Percentiles rank a stretch among this genome's conserved stretches.
phyloP scores from a whole-genome alignment of 2,797 vertebrate species.

The Oreonectes daqikongensis region DNA sequence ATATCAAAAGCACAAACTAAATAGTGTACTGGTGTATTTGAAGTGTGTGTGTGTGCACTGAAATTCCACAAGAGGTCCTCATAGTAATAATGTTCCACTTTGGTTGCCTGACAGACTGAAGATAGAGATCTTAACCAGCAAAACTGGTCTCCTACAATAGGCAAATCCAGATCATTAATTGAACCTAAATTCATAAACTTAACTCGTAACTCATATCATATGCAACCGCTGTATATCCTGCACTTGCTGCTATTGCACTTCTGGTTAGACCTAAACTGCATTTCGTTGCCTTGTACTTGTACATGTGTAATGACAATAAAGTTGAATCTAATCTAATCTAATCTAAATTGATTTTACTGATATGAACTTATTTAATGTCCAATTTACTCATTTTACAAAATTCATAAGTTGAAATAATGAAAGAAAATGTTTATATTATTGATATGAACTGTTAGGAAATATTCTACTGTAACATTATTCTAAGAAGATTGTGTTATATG shows the following conservation, averaged over 20 bases:
- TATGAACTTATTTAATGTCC: neutral
- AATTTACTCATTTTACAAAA: neutral
- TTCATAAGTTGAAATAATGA: neutral
- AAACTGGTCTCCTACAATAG: neutral
- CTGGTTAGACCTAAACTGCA: no score
- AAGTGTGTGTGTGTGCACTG: slow-evolving; percentile 51
- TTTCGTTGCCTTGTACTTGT: no score
- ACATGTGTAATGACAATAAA: no score
- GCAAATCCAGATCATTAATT: neutral
- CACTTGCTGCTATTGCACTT: no score
- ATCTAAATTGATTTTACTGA: neutral
- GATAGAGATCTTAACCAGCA: neutral
- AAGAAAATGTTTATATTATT: neutral
- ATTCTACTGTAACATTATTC: neutral
- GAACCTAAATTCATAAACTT: no score
- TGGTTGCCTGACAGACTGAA: neutral
- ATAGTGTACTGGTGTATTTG: neutral
- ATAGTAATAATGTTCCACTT: slow-evolving; percentile 45
- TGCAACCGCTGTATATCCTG: no score
- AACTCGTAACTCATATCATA: no score
- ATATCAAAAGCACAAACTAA: neutral
- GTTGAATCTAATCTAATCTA: no score
- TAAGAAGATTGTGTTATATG: neutral
- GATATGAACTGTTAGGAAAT: neutral
- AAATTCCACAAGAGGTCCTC: slow-evolving; percentile 66